Percentiles rank a stretch among this genome's conserved stretches.
Evolutionary conservation across 2,113 vertebrate genomes (phyloP).

Genomic region (Cisticola juncidis): DNA sequence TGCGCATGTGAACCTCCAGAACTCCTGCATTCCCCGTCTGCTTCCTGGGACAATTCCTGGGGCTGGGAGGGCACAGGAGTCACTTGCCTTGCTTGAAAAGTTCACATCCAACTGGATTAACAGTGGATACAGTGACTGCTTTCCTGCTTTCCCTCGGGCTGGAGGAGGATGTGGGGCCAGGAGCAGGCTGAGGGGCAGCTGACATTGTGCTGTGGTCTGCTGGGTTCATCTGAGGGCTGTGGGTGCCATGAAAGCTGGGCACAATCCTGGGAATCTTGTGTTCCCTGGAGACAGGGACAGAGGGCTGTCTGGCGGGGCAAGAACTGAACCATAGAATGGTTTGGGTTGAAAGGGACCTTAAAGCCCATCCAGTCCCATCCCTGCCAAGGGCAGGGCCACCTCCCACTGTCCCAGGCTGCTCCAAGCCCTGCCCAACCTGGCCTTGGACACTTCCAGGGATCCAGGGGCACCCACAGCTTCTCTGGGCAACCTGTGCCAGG

Average conservation of each 20-base stretch:
- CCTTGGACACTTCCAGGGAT: neutral
- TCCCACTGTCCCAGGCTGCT: accelerated
- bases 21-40: neutral
- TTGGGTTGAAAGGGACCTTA: neutral
- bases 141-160: neutral
- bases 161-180: neutral
- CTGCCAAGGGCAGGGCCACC: too few relatives aligned
- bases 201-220: neutral
- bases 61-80: too few relatives aligned
- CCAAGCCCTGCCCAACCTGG: accelerated
- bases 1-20: neutral
- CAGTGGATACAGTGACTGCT: accelerated
- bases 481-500: neutral
- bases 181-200: neutral
- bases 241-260: neutral
- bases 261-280: neutral
- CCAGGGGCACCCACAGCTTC: neutral
- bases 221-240: neutral
- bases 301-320: neutral
- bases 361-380: accelerated
- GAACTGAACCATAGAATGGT: neutral
- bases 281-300: neutral
- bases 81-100: neutral
- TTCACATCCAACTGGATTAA: neutral
- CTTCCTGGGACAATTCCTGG: neutral